Conservation (phyloP, 2,888 invertebrate genomes). For the Pemphredon lugubris region DNA sequence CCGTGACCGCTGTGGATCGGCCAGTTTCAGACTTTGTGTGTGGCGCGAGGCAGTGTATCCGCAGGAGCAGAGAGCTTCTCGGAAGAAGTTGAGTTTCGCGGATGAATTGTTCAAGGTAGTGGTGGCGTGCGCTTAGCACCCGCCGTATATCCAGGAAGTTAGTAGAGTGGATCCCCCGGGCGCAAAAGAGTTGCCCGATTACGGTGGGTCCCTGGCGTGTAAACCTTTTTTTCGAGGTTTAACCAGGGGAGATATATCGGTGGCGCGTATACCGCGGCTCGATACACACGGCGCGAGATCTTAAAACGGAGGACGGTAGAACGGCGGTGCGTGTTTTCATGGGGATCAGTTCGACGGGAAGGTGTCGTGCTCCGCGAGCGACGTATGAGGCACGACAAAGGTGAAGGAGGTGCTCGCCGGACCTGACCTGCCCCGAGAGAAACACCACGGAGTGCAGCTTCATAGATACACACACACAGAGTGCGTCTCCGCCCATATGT, state of each 20-base stretch:
- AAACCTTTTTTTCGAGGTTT: slow-evolving; percentile 19
- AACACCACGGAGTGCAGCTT: slow-evolving; percentile 44
- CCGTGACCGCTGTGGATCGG: slow-evolving; percentile 46
- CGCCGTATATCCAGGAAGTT: slow-evolving; percentile 47
- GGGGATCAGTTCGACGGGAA: slow-evolving; percentile 49
- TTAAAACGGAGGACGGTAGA: slow-evolving; percentile 36
- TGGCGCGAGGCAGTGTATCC: slow-evolving; percentile 58
- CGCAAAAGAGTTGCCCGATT: slow-evolving; percentile 19
- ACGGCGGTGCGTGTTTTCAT: slow-evolving; percentile 56
- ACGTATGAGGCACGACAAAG: slow-evolving; percentile 58
- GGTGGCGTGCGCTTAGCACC: slow-evolving; percentile 65
- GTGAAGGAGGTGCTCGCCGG: slow-evolving; percentile 58
- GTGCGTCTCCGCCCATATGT: slow-evolving; percentile 75
- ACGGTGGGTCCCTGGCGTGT: slow-evolving; percentile 3
- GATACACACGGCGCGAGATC: slow-evolving; percentile 33
- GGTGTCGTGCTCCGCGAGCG: slow-evolving; percentile 59
- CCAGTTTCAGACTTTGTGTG: slow-evolving; percentile 68
- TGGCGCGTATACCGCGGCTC: slow-evolving; percentile 25
- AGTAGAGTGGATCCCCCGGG: slow-evolving; percentile 17
- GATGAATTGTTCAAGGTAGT: slow-evolving; percentile 62
- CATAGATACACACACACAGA: slow-evolving; percentile 43
- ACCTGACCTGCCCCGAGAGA: slow-evolving; percentile 63
- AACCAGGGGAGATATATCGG: slow-evolving; percentile 33
- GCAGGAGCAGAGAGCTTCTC: slow-evolving; percentile 45
- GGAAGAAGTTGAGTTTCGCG: slow-evolving; percentile 55